Percentiles rank a stretch among this genome's conserved stretches.
Conservation (phyloP, 2,113 vertebrate species). For the Ranitomeya variabilis region DNA sequence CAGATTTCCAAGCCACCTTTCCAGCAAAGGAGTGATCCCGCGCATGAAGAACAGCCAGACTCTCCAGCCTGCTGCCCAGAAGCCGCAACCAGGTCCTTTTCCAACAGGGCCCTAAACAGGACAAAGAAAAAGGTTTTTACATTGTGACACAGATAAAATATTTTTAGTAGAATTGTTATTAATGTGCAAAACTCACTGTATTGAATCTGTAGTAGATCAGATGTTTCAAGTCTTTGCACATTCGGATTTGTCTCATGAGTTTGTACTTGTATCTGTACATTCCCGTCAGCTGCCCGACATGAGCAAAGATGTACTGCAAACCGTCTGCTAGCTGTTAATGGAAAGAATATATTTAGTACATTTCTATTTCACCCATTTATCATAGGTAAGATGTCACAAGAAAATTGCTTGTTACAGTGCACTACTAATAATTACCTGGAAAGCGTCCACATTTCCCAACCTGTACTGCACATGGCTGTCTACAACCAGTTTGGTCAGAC, state of each 20-base stretch:
- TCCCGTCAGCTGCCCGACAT: constrained; percentile 95
- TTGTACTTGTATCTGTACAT: constrained; percentile 99
- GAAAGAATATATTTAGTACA: not conserved
- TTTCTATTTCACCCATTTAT: not conserved
- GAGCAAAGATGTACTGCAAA: constrained; percentile 98
- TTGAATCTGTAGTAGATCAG: constrained; percentile 99
- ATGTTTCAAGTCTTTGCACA: constrained; percentile 99
- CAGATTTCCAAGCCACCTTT: constrained; percentile 97
- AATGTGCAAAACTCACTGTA: constrained; percentile 79
- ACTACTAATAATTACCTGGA: constrained; percentile 79
- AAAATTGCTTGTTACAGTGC: not conserved
- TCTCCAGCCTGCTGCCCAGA: constrained; percentile 98
- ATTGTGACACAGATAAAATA: no score
- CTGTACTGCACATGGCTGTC: constrained; percentile 98
- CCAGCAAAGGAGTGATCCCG: constrained; percentile 94
- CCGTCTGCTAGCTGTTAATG: constrained; percentile 85
- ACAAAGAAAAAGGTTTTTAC: not conserved
- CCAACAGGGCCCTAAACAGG: constrained; percentile 89
- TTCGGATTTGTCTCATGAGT: constrained; percentile 97
- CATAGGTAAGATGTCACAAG: no score
- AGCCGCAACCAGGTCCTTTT: constrained; percentile 97
- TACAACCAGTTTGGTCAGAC: constrained; percentile 95
- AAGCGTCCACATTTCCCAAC: constrained; percentile 95
- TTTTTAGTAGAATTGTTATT: not conserved
- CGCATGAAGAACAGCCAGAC: constrained; percentile 99